Evolutionary conservation across 2,113 vertebrate genomes (phyloP).

Genomic region (Pipa parva): DNA sequence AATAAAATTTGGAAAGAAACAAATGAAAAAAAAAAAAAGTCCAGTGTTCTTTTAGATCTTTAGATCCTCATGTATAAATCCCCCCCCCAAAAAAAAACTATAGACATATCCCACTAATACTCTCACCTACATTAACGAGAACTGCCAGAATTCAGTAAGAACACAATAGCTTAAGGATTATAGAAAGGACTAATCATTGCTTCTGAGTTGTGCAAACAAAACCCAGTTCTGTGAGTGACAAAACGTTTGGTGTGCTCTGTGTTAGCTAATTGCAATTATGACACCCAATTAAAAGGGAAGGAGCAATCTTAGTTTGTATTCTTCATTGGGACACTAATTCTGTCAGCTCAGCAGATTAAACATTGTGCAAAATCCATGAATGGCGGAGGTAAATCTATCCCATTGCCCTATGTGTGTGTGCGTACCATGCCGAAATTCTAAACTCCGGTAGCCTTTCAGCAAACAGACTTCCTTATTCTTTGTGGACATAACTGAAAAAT

Average conservation of each 20-base stretch:
- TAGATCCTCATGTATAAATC: too few relatives aligned
- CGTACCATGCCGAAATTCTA: constrained; percentile 3
- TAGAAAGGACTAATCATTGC: background rate
- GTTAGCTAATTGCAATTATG: constrained; percentile 28
- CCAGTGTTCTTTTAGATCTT: too few relatives aligned
- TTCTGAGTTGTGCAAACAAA: background rate
- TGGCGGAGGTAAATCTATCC: constrained; percentile 9
- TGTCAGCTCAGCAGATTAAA: constrained; percentile 36
- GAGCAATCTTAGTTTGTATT: constrained; percentile 3
- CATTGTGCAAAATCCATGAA: constrained; percentile 20
- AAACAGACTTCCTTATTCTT: constrained; percentile 31
- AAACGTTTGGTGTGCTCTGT: constrained; percentile 10
- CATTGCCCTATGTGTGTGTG: constrained; percentile 11
- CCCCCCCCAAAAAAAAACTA: too few relatives aligned
- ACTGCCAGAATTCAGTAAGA: too few relatives aligned
- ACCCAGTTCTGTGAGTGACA: background rate
- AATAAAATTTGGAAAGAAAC: too few relatives aligned
- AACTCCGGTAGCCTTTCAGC: constrained; percentile 27
- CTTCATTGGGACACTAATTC: background rate
- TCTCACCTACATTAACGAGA: too few relatives aligned
- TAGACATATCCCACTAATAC: too few relatives aligned
- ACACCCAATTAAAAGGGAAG: constrained; percentile 3
- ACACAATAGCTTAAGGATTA: background rate
- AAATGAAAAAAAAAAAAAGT: too few relatives aligned
- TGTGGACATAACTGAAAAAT: constrained; percentile 23